phyloP scores from a whole-genome alignment of 2,113 vertebrate species.

The Tauraco erythrolophus region DNA sequence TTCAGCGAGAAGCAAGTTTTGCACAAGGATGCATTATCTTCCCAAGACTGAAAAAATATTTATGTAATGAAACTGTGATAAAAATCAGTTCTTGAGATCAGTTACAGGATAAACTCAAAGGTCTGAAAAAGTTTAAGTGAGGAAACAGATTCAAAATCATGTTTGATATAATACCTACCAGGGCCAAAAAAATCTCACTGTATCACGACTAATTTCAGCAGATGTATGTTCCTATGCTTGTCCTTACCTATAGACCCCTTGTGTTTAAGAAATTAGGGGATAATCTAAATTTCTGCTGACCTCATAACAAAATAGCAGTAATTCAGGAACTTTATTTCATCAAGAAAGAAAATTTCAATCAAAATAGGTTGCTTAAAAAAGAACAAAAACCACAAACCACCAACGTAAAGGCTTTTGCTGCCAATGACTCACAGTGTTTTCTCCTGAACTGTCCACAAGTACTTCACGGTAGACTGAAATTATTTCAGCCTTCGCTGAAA shows the following conservation, averaged over 20 bases:
- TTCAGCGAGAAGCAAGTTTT: background rate
- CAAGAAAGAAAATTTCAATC: background rate
- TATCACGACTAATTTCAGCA: background rate
- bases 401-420: background rate
- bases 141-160: background rate
- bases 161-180: background rate
- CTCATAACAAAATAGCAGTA: background rate
- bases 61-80: slow-evolving; percentile 48
- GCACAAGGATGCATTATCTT: slow-evolving; percentile 3
- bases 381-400: too few relatives aligned
- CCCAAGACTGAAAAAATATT: slow-evolving; percentile 25
- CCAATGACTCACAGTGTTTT: background rate
- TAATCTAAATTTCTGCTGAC: background rate
- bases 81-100: slow-evolving; percentile 50
- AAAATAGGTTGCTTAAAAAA: background rate
- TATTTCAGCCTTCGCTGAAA: background rate
- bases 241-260: background rate
- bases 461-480: background rate
- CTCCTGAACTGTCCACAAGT: background rate
- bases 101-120: slow-evolving; percentile 1
- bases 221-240: background rate
- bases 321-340: background rate
- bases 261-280: background rate
- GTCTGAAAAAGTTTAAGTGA: background rate
- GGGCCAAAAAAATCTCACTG: background rate